Percentiles rank a stretch among this genome's conserved stretches.
Conservation (phyloP, 1,140 invertebrate species). For the Drosophila guanche region DNA sequence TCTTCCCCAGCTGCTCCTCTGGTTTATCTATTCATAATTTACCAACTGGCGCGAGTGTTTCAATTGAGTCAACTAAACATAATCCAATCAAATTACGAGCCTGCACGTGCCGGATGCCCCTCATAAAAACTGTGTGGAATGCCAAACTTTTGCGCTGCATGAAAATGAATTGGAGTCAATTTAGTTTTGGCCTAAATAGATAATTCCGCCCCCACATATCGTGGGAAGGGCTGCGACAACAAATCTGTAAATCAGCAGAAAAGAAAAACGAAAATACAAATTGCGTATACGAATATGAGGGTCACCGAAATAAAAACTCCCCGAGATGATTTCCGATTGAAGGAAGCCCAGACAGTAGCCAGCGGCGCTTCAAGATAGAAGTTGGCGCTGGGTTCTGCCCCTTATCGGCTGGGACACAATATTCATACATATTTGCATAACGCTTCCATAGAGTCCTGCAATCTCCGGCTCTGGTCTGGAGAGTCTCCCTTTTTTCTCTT, state of each 20-base stretch:
- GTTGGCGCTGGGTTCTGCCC: conserved; percentile 16
- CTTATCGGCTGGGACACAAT: conserved; percentile 26
- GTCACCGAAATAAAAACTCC: conserved; percentile 35
- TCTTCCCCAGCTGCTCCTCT: too few species aligned
- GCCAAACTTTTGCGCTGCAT: conserved; percentile 20
- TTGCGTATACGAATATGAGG: conserved; percentile 25
- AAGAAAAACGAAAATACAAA: conserved; percentile 32
- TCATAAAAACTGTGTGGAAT: too few species aligned
- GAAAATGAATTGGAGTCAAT: conserved; percentile 50
- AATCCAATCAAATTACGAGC: too few species aligned
- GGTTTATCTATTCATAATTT: too few species aligned
- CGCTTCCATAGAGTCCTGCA: conserved; percentile 34
- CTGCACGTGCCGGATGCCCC: too few species aligned
- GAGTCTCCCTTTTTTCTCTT: conserved; percentile 7
- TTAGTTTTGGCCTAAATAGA: conserved; percentile 53
- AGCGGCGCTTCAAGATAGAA: not conserved
- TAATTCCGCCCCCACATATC: conserved; percentile 42
- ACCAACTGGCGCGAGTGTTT: too few species aligned
- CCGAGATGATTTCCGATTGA: conserved; percentile 37
- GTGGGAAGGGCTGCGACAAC: conserved; percentile 29
- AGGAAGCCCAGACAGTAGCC: conserved; percentile 25
- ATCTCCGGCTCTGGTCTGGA: not conserved
- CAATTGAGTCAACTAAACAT: too few species aligned
- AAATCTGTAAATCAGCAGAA: conserved; percentile 45
- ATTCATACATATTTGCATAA: conserved; percentile 61